phyloP scores from a whole-genome alignment of 2,113 vertebrate species.

The Seriola rivoliana region DNA sequence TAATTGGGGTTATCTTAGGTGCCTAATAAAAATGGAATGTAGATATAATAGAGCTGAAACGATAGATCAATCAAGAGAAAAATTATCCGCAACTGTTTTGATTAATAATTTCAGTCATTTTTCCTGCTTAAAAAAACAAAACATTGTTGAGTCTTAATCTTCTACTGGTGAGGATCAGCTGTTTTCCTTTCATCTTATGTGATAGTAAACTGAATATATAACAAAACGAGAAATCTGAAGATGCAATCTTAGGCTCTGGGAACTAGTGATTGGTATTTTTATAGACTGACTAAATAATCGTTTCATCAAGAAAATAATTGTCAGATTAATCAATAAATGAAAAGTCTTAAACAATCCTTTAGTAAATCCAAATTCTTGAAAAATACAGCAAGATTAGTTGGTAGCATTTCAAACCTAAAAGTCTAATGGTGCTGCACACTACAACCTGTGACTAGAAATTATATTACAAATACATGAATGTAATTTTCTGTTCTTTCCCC shows the following conservation, averaged over 20 bases:
- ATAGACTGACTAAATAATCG: background rate
- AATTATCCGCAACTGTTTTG: background rate
- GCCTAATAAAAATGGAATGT: background rate
- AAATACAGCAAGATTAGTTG: background rate
- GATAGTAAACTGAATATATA: background rate
- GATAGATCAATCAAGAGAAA: background rate
- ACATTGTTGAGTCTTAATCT: background rate
- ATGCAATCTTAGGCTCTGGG: background rate
- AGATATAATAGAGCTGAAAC: constrained; percentile 1
- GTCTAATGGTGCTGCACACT: constrained; percentile 31
- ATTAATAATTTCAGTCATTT: background rate
- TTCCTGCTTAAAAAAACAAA: background rate
- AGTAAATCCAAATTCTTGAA: constrained; percentile 19
- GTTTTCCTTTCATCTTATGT: background rate
- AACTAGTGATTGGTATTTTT: background rate
- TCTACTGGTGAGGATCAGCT: background rate
- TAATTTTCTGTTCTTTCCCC: constrained; percentile 61
- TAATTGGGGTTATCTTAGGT: constrained; percentile 25
- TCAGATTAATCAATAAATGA: background rate
- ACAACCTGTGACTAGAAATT: constrained; percentile 69
- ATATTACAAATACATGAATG: constrained; percentile 69
- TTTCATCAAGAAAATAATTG: background rate
- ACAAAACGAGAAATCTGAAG: background rate
- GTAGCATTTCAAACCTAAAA: constrained; percentile 30
- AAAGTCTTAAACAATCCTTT: background rate